Evolutionary conservation across 2,888 invertebrate genomes (phyloP).

Genomic region (Teinopalpus imperialis): DNA sequence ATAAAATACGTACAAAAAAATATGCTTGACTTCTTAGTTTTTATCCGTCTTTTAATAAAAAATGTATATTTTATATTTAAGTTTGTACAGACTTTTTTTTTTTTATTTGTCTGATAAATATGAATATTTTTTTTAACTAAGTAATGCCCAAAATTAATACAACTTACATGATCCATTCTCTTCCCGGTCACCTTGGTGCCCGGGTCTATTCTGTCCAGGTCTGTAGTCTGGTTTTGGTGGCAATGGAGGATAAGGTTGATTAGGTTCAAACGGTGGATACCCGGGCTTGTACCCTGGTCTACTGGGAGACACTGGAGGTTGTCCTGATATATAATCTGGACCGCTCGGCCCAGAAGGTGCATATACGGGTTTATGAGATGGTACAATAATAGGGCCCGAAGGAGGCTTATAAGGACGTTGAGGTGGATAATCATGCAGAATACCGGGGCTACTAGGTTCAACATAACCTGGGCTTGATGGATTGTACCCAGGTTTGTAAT

Average conservation of each 20-base stretch:
- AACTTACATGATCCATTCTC: conserved; percentile 52
- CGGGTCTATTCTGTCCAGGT: conserved; percentile 25
- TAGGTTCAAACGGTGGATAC: conserved; percentile 21
- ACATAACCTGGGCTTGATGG: conserved; percentile 27
- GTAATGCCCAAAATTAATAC: too few species aligned
- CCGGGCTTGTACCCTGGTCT: conserved; percentile 24
- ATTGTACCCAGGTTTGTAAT: conserved; percentile 41
- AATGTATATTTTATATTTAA: too few species aligned
- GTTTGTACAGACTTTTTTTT: too few species aligned
- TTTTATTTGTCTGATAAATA: too few species aligned
- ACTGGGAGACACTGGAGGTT: conserved; percentile 11
- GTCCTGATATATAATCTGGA: conserved; percentile 27
- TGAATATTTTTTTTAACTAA: too few species aligned
- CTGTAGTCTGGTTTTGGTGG: conserved; percentile 27
- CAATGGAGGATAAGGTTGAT: conserved; percentile 9
- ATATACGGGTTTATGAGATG: conserved; percentile 19
- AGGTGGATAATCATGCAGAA: conserved; percentile 38
- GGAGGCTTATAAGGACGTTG: conserved; percentile 20
- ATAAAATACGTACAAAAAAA: too few species aligned
- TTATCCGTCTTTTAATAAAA: too few species aligned
- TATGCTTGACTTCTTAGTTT: too few species aligned
- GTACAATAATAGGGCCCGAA: background rate
- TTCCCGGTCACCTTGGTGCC: conserved; percentile 41
- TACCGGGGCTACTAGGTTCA: conserved; percentile 33
- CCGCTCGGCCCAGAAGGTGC: conserved; percentile 26